These are phyloP conservation scores for Eunapius fragilis DNA, from an alignment of 37 sponge, comb jelly and placozoan genomes.

Conservation along the genomic window DNA sequence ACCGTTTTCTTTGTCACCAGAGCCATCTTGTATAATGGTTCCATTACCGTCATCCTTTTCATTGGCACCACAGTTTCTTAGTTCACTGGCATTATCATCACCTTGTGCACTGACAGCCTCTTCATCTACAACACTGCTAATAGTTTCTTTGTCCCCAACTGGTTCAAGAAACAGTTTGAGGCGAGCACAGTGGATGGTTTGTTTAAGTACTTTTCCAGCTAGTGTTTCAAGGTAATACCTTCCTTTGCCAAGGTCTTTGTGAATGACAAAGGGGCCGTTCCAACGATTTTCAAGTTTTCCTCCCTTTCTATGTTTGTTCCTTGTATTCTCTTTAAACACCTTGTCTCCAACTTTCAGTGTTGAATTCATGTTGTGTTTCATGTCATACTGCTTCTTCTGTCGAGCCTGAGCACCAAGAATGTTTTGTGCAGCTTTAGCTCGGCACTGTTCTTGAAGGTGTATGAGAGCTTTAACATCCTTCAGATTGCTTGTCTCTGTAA, in stretches of 20 bases:
- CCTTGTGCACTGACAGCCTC: too few relatives aligned
- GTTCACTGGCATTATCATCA: too few relatives aligned
- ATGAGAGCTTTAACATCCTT: too few relatives aligned
- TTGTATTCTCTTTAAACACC: background rate
- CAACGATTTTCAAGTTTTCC: constrained; percentile 1
- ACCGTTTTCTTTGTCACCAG: too few relatives aligned
- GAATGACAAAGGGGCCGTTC: background rate
- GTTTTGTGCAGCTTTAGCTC: background rate
- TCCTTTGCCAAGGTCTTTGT: constrained; percentile 2
- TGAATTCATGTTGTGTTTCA: background rate
- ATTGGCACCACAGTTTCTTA: too few relatives aligned
- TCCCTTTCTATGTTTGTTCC: background rate
- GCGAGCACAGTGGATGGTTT: constrained; percentile 11
- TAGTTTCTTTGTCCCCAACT: too few relatives aligned
- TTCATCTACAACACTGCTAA: too few relatives aligned
- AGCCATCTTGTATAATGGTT: too few relatives aligned
- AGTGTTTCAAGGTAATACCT: background rate
- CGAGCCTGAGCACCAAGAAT: background rate
- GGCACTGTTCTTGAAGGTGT: too few relatives aligned
- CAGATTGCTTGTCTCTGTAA: too few relatives aligned
- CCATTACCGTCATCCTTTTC: too few relatives aligned
- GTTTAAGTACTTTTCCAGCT: background rate
- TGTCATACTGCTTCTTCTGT: background rate
- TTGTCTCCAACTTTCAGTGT: background rate
- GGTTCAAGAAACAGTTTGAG: background rate